Conservation (phyloP, 2,888 invertebrate genomes). For the Thecocarcelia acutangulata region DNA sequence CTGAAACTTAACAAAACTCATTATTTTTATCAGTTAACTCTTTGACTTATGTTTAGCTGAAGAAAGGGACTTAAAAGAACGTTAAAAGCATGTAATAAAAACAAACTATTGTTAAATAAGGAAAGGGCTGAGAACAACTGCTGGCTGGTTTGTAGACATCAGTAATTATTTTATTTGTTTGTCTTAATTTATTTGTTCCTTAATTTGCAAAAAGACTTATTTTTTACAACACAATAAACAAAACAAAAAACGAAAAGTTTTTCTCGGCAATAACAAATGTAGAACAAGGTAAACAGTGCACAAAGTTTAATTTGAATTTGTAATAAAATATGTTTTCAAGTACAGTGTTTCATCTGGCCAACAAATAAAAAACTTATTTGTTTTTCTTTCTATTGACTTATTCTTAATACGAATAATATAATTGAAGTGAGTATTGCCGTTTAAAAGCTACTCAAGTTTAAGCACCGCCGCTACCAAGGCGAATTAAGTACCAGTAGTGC, state of each 20-base stretch:
- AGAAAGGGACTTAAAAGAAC: constrained; percentile 3
- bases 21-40: constrained; percentile 65
- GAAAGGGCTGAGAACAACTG: background rate
- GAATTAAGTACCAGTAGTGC: no score
- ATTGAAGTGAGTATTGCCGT: no score
- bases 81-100: constrained; percentile 1
- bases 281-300: constrained; percentile 20
- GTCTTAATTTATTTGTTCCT: constrained; percentile 47
- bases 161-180: constrained; percentile 13
- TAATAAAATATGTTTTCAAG: no score
- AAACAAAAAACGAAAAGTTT: constrained; percentile 13
- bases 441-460: no score
- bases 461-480: no score
- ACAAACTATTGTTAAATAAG: constrained; percentile 31
- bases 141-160: background rate
- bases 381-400: no score
- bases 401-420: no score
- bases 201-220: constrained; percentile 44
- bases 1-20: constrained; percentile 55
- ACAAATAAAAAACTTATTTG: no score
- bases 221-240: constrained; percentile 23
- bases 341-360: no score
- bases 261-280: constrained; percentile 41
- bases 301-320: constrained; percentile 32
- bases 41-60: constrained; percentile 58